phyloP scores from a whole-genome alignment of 2,888 invertebrate genomes.

The Julus scanicus region DNA sequence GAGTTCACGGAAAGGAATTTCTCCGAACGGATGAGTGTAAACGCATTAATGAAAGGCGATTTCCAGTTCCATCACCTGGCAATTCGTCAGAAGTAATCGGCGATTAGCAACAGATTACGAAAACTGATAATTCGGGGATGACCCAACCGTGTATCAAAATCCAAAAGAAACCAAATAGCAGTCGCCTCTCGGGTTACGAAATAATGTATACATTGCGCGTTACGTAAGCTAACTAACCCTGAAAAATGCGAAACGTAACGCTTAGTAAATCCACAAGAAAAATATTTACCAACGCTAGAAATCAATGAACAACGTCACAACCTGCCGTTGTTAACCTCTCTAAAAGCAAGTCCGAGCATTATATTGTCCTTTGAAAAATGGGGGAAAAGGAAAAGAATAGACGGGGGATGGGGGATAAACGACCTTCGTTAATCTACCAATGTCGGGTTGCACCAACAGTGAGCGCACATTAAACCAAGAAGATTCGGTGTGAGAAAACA shows the following conservation, averaged over 20 bases:
- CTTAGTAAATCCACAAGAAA: not conserved
- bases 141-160: not conserved
- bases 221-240: not conserved
- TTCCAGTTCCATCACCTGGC: no score
- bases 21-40: no score
- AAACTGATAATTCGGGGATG: not conserved
- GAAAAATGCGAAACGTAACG: not conserved
- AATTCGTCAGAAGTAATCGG: no score
- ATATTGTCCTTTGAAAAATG: not conserved
- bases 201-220: no score
- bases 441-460: not conserved
- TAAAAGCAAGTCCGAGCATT: not conserved
- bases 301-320: not conserved
- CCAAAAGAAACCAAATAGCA: not conserved
- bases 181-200: no score
- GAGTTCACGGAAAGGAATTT: no score
- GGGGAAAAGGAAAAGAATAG: not conserved
- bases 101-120: no score
- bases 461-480: not conserved
- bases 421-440: not conserved
- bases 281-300: not conserved
- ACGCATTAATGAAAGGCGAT: no score
- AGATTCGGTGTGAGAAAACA: no score
- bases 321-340: not conserved
- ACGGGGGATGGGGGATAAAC: not conserved